Evolutionary conservation across 2,113 vertebrate genomes (phyloP), one percentile per base, ranked within the genome.

Genomic region (Phaethornis superciliosus): DNA sequence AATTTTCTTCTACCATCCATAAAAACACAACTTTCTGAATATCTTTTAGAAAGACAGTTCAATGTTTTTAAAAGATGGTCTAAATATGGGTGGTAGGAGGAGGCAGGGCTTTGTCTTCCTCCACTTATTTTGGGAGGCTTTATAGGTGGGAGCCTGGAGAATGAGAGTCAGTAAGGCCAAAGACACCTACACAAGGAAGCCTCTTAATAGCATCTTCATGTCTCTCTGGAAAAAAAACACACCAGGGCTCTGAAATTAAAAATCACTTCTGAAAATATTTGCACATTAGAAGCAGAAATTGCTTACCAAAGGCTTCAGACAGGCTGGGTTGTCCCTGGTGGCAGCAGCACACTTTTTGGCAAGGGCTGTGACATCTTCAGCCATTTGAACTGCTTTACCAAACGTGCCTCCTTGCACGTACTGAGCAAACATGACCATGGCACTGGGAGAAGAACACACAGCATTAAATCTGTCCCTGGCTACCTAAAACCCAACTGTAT

Each of bases 361-460:
- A 2, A 96, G 67, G 23, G 4, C 94, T 5, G 95, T 93, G n/a
- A 96, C 67, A 4, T 42, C 94, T 26, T 89, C 60, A 10, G 81
- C 93, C 88, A 90, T 37, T 10, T 30, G 46, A 15, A 71, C 47
- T 5, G 65, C 89, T 86, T 69, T 60, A 56, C 59, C 35, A 10
- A 92, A 95, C 3, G 95, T 84, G 26, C 63, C 47, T 92, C 94
- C 88, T 58, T 86, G 95, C 71, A 92, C 42, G 4, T 94, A 93
- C 81, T 96, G 96, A 37, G 95, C 89, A 20, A 96, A 84, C 89
- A 91, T 71, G 74, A 95, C 49, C 24, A 85, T 63, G 54, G 90
- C 77, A 1, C 95, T 96, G 11, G 22, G 27, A 75, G 35, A 37
- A 52, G 51, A 71, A 72, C 14, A 68, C 10, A 8, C 28, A 46